Evolutionary conservation across 1,140 invertebrate genomes (phyloP).

Genomic region (Acromyrmex echinatior): DNA sequence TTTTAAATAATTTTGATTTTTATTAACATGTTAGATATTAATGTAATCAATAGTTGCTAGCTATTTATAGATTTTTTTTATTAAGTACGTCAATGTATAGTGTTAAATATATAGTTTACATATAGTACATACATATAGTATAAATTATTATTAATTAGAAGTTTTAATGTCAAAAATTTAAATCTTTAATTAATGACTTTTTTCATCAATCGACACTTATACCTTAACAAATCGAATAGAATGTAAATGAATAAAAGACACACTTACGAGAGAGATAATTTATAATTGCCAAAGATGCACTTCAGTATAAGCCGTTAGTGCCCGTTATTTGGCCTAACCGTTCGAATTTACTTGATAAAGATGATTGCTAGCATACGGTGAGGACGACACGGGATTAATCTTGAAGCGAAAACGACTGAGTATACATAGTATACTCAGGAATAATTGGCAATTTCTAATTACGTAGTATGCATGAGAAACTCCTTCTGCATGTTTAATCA

Average conservation of each 20-base stretch:
- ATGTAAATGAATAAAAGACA: not conserved
- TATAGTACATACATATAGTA: not conserved
- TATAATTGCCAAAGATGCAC: slow-evolving; percentile 50
- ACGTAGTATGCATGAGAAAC: not conserved
- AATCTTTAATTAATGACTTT: not conserved
- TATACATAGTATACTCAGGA: not conserved
- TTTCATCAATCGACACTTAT: not conserved
- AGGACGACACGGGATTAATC: slow-evolving; percentile 13
- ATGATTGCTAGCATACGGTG: slow-evolving; percentile 37
- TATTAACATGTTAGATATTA: too few relatives aligned
- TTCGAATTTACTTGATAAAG: slow-evolving; percentile 39
- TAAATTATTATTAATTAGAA: not conserved
- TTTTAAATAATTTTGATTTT: too few relatives aligned
- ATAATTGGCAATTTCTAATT: slow-evolving; percentile 46
- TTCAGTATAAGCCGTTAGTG: slow-evolving; percentile 35
- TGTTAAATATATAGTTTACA: too few relatives aligned
- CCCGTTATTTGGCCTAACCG: slow-evolving; percentile 47
- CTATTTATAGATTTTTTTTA: too few relatives aligned
- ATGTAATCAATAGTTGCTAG: too few relatives aligned
- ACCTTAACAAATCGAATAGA: not conserved
- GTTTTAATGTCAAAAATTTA: not conserved
- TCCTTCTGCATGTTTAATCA: slow-evolving; percentile 6
- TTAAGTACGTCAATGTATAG: too few relatives aligned
- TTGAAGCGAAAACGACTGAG: not conserved
- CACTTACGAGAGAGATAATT: not conserved